Evolutionary conservation across 2,888 invertebrate genomes (phyloP), one percentile per base, ranked within the genome.

Genomic region (Neuroscelio doddi): DNA sequence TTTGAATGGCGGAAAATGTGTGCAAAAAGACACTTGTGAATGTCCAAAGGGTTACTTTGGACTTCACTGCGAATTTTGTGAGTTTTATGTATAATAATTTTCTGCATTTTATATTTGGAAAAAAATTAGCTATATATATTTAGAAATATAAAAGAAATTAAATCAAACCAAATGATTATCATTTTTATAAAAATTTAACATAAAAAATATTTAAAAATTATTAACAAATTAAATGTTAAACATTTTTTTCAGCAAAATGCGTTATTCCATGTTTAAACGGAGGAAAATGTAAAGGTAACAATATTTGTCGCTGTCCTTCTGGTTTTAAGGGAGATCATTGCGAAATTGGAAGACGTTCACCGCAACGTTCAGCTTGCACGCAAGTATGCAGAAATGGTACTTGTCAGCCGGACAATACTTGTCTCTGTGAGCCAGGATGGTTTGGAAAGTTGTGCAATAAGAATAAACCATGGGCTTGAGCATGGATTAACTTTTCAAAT

Each of bases 41-140:
- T 97, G 97, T 85, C 90, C 93, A 0, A 94, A 92, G 82, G 97
- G 97, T 36, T 97, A 93, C 83, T 95, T 93, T 80, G 97, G 97
- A 58, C 86, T 92, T 44, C 90, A 91, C 57, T 97, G 96, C 85
- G 95, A 96, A 89, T 94, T 92, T 85, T 95, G 96, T 96, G 87
- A 92, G 93, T 89, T 17, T 36, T 32, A 9, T 2, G 29, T 3
- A 30, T 32, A 24, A 21, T 21, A 2, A 21, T 21, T 21, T n/a
- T n/a, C n/a, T n/a, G n/a, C n/a, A n/a, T n/a, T n/a, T n/a, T n/a
- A n/a, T n/a, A n/a, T n/a, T n/a, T n/a, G n/a, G n/a, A n/a, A n/a
- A n/a, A n/a, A n/a, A n/a, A n/a, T n/a, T n/a, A n/a, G n/a, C n/a
- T n/a, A n/a, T n/a, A n/a, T n/a, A n/a, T n/a, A n/a, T n/a, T n/a